Evolutionary conservation across 2,797 vertebrate species (phyloP).

Genomic region (Poecile montanus): DNA sequence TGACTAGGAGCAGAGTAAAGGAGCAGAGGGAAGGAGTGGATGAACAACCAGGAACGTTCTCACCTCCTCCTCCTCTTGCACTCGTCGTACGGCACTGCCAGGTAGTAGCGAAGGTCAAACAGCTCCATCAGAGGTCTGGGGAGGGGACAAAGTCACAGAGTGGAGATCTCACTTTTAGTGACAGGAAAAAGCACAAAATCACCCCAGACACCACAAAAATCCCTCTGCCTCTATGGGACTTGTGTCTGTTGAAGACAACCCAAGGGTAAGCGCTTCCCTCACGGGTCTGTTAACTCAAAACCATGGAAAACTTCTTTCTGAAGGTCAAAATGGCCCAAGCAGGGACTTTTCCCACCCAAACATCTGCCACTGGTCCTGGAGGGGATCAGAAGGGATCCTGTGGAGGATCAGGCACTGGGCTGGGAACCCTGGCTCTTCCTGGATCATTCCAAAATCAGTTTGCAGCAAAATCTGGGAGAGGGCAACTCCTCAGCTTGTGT

Average conservation of each 20-base stretch:
- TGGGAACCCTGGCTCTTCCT: neutral
- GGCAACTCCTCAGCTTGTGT: neutral
- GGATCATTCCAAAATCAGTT: neutral
- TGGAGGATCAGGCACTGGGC: neutral
- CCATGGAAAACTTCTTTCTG: rapidly evolving
- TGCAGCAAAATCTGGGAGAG: neutral
- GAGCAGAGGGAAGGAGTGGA: neutral
- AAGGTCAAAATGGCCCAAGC: neutral
- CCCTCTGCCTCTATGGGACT: neutral
- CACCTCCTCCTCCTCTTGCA: constrained; percentile 93
- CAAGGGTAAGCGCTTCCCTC: neutral
- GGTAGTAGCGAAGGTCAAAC: constrained; percentile 85
- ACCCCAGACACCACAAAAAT: neutral
- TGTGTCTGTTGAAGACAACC: neutral
- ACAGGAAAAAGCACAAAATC: neutral
- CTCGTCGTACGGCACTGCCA: constrained; percentile 87
- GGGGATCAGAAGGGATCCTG: neutral
- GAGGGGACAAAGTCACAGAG: neutral
- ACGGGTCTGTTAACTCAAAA: neutral
- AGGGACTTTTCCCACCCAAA: neutral
- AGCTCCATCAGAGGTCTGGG: constrained; percentile 85
- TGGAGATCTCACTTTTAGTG: no score
- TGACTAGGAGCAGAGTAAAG: rapidly evolving
- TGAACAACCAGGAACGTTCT: rapidly evolving
- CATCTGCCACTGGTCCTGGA: neutral